These are phyloP conservation scores for Melanostoma mellinum DNA, from an alignment of 2,888 invertebrate species.

Conservation along the genomic window DNA sequence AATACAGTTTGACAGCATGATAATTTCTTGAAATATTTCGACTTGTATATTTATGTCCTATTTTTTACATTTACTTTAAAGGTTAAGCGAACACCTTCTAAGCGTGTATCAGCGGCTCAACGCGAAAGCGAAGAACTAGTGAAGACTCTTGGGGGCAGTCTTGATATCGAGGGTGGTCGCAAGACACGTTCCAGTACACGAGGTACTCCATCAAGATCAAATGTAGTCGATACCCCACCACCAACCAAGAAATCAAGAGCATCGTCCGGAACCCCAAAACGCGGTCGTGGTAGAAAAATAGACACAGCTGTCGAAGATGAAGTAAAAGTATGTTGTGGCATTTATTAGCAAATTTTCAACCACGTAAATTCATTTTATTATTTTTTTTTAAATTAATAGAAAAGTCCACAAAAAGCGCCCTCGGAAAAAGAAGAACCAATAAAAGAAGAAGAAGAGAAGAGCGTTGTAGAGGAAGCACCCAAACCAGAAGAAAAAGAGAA, in stretches of 20 bases:
- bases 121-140: constrained; percentile 81
- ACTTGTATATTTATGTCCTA: background rate
- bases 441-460: constrained; percentile 63
- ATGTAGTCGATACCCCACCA: constrained; percentile 78
- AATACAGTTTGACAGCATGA: too few relatives aligned
- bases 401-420: constrained; percentile 55
- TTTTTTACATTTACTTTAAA: constrained; percentile 62
- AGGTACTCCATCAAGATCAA: constrained; percentile 78
- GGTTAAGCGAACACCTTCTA: constrained; percentile 80
- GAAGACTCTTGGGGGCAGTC: constrained; percentile 80
- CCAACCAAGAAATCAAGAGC: constrained; percentile 79
- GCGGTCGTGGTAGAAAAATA: constrained; percentile 79
- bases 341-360: background rate
- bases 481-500: constrained; percentile 46
- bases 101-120: constrained; percentile 80
- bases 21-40: too few relatives aligned
- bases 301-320: constrained; percentile 76
- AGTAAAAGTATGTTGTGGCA: constrained; percentile 46
- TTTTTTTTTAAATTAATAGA: constrained; percentile 26
- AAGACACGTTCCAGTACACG: constrained; percentile 81
- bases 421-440: constrained; percentile 63
- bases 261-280: constrained; percentile 74
- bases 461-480: constrained; percentile 40
- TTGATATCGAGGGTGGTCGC: constrained; percentile 80
- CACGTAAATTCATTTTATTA: background rate